phyloP scores from a whole-genome alignment of 30 jellyfish, hydroid and myxozoan species.

The Pelagia noctiluca region DNA sequence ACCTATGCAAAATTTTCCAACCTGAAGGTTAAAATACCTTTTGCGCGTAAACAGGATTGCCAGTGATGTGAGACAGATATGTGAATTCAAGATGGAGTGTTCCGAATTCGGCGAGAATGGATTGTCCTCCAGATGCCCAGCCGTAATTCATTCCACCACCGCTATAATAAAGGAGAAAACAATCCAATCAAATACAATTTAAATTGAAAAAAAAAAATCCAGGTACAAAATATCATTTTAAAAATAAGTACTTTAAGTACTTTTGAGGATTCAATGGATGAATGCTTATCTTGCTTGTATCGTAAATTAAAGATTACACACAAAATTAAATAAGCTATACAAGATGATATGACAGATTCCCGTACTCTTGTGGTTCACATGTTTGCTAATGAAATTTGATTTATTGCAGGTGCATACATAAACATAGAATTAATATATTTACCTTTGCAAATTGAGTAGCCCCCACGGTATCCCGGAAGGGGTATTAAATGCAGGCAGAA shows the following conservation, averaged over 20 bases:
- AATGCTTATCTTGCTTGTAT: no score
- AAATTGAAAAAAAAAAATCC: no score
- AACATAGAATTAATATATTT: no score
- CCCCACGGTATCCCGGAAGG: constrained; percentile 99
- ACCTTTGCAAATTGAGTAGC: constrained; percentile 90
- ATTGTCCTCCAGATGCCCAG: constrained; percentile 99
- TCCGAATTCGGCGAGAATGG: constrained; percentile 97
- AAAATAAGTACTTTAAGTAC: no score
- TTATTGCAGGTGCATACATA: no score
- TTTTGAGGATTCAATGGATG: no score
- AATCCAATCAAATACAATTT: background rate
- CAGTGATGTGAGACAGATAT: constrained; percentile 88
- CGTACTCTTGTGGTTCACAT: no score
- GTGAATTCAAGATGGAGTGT: constrained; percentile 91
- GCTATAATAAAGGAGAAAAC: constrained; percentile 30
- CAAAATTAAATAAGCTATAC: no score
- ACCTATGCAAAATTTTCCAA: background rate
- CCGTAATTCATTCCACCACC: constrained; percentile 94
- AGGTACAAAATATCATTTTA: no score
- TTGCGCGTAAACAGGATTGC: constrained; percentile 74
- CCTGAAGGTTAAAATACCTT: constrained; percentile 69
- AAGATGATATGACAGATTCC: no score
- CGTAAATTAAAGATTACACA: no score
- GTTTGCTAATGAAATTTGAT: no score
- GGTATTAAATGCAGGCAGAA: constrained; percentile 94